phyloP scores from a whole-genome alignment of 2,888 invertebrate species.

The Synergus japonicus region DNA sequence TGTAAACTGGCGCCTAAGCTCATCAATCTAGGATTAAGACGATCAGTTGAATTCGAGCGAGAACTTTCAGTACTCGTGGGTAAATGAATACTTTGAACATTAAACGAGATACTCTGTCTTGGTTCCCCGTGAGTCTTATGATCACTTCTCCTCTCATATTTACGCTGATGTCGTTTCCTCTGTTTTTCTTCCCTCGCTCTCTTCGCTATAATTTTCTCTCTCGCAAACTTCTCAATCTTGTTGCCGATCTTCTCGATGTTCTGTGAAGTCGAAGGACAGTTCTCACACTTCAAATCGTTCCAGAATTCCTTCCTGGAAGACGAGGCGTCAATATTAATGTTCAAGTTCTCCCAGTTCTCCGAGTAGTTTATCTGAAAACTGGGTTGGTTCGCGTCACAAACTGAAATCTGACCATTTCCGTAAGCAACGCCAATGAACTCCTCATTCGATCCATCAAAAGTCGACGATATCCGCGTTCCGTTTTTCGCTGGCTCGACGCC shows the following conservation, averaged over 20 bases:
- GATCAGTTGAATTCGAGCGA: slow-evolving; percentile 73
- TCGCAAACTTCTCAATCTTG: slow-evolving; percentile 67
- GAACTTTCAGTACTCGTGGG: slow-evolving; percentile 71
- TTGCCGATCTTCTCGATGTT: slow-evolving; percentile 67
- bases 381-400: slow-evolving; percentile 73
- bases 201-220: slow-evolving; percentile 63
- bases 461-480: slow-evolving; percentile 69
- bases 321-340: slow-evolving; percentile 71
- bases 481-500: slow-evolving; percentile 59
- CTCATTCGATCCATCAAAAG: slow-evolving; percentile 72
- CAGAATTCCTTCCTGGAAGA: slow-evolving; percentile 72
- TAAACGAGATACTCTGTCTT: slow-evolving; percentile 42
- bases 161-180: slow-evolving; percentile 67
- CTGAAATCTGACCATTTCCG: slow-evolving; percentile 72
- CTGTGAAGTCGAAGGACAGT: slow-evolving; percentile 64
- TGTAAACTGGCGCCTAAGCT: slow-evolving; percentile 72
- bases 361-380: slow-evolving; percentile 73
- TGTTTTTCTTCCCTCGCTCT: slow-evolving; percentile 65
- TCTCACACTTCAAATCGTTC: slow-evolving; percentile 73
- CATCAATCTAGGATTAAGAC: slow-evolving; percentile 67
- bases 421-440: slow-evolving; percentile 74
- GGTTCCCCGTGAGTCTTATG: slow-evolving; percentile 47
- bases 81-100: slow-evolving; percentile 36
- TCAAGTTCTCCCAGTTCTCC: slow-evolving; percentile 75
- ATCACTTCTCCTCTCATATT: slow-evolving; percentile 61